phyloP scores from a whole-genome alignment of 2,797 vertebrate genomes.

The Knipowitschia caucasica region DNA sequence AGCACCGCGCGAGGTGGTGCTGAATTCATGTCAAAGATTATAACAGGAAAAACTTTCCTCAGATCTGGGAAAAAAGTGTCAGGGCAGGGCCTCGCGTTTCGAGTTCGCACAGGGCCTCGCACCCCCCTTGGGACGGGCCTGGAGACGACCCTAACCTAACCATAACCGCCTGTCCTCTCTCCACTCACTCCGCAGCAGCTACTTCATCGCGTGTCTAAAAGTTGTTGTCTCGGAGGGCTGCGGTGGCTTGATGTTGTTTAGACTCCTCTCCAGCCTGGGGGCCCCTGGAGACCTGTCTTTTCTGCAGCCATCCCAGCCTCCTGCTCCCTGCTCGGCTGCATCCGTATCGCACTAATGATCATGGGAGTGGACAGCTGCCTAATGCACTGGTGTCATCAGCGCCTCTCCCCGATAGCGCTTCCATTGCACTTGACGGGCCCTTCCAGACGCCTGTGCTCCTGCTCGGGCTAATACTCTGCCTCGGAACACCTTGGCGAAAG shows the following conservation, averaged over 20 bases:
- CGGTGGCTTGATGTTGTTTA: constrained; percentile 69
- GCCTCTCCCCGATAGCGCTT: constrained; percentile 62
- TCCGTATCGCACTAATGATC: constrained; percentile 73
- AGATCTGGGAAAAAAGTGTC: no score
- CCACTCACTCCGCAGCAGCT: no score
- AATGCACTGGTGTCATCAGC: constrained; percentile 71
- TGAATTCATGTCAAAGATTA: no score
- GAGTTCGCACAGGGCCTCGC: no score
- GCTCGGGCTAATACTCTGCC: constrained; percentile 49
- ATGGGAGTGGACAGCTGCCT: constrained; percentile 74
- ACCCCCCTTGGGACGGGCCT: no score
- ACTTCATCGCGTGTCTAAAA: constrained; percentile 47
- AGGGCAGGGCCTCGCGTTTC: no score
- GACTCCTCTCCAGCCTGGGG: constrained; percentile 46
- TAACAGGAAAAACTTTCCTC: no score
- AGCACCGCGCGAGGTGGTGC: no score
- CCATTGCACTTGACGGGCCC: constrained; percentile 63
- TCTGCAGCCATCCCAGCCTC: constrained; percentile 61
- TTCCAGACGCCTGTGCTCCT: constrained; percentile 52
- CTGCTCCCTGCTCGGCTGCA: constrained; percentile 66
- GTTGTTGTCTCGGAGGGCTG: constrained; percentile 53
- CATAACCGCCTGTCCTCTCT: no score
- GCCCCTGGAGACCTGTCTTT: constrained; percentile 59
- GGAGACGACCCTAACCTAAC: no score
- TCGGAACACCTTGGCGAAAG: constrained; percentile 50